These are phyloP conservation scores for Anolis carolinensis DNA, from an alignment of 2,113 vertebrate genomes.

Conservation along the genomic window DNA sequence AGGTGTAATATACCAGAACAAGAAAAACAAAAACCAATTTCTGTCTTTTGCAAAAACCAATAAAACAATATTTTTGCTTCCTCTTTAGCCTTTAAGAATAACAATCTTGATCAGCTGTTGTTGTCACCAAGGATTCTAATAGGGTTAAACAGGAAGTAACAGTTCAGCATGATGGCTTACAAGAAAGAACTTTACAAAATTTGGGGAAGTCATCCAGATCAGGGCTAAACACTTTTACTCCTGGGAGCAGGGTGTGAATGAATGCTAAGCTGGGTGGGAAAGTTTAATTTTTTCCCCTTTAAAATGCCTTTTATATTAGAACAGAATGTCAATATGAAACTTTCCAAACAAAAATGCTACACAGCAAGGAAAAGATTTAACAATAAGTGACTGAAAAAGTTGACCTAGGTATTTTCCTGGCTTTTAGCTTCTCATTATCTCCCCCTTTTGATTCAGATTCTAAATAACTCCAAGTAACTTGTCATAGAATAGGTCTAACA, in stretches of 20 bases:
- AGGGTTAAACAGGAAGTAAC: background rate
- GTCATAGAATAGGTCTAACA: background rate
- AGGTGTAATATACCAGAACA: slow-evolving; percentile 29
- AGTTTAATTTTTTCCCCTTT: background rate
- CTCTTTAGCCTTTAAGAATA: slow-evolving; percentile 27
- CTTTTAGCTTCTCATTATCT: background rate
- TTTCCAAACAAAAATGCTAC: background rate
- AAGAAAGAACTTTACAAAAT: slow-evolving; percentile 3
- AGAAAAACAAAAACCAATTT: slow-evolving; percentile 7
- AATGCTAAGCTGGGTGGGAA: background rate
- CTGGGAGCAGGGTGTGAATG: background rate
- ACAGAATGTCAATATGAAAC: background rate
- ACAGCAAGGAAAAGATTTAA: background rate
- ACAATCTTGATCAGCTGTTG: slow-evolving; percentile 29
- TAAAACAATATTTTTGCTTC: background rate
- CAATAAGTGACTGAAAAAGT: background rate
- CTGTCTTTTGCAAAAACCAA: slow-evolving; percentile 12
- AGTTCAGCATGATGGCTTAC: background rate
- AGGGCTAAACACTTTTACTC: background rate
- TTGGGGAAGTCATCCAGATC: background rate
- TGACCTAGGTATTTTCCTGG: background rate
- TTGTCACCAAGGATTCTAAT: background rate
- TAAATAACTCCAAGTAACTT: background rate
- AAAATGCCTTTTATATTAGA: background rate
- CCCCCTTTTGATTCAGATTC: background rate